Evolutionary conservation across 1,140 invertebrate genomes (phyloP).

Genomic region (Trachymyrmex septentrionalis): DNA sequence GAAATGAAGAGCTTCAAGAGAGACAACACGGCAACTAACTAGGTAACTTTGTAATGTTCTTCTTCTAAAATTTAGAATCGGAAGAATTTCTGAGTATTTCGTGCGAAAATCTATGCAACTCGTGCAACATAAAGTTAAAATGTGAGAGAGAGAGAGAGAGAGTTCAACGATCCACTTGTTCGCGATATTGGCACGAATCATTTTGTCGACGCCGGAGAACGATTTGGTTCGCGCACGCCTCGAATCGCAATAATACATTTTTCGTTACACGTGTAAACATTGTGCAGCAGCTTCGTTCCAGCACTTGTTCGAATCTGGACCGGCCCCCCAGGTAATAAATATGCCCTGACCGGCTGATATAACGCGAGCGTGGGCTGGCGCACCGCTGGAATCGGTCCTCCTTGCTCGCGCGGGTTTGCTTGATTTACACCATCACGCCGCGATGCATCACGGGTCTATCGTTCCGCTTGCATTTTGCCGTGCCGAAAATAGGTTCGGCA

Average conservation of each 20-base stretch:
- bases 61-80: background rate
- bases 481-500: constrained; percentile 79
- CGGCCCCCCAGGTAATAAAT: constrained; percentile 81
- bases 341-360: constrained; percentile 82
- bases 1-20: background rate
- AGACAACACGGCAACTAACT: background rate
- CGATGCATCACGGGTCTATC: constrained; percentile 82
- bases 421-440: constrained; percentile 83
- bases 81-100: background rate
- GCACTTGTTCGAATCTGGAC: constrained; percentile 82
- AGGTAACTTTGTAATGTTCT: background rate
- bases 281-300: constrained; percentile 55
- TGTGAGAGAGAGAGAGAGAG: background rate
- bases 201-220: constrained; percentile 9
- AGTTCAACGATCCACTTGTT: constrained; percentile 15
- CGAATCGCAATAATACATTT: constrained; percentile 66
- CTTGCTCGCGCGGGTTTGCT: constrained; percentile 77
- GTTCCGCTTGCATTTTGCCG: constrained; percentile 80
- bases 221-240: constrained; percentile 10
- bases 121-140: constrained; percentile 9
- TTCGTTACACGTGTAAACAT: constrained; percentile 48
- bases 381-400: constrained; percentile 80
- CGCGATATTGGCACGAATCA: constrained; percentile 6
- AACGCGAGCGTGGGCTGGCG: constrained; percentile 83
- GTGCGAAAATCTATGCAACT: background rate